Base-by-base conservation (phyloP, 2,113 vertebrate species). In the Cynopterus brachyotis region DNA sequence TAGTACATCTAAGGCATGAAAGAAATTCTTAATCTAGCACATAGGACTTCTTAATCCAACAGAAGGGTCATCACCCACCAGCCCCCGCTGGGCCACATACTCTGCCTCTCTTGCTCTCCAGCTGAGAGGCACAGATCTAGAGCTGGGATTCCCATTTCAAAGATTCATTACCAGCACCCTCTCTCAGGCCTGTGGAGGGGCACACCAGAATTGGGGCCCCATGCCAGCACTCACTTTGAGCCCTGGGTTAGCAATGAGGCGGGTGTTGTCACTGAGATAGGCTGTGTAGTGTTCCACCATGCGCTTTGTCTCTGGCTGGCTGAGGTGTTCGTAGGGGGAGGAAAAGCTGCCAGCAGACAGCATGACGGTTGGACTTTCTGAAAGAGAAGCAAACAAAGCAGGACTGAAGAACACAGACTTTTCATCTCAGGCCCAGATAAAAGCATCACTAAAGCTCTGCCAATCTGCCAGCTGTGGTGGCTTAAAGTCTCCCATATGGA, bases 201-300 rank as follows among this genome's bases (percentile, higher is more conserved):
- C 2, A 5, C 9, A 2, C 26, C 67, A 42, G 70, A 42, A 30
- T 26, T 0, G 13, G 30, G 45, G 57, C 50, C 85, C 53, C 9
- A 0, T 0, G 37, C 47, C n/a, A 64, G 81, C 26, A 84, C 94
- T 7, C 96, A 99, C 99, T 98, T 99, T 99, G 30, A 99, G 99
- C 70, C 99, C 99, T 0, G 99, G 99, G 86, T 99, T 99, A 97
- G 99, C 99, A 26, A 99, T 99, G 82, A 99, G 99, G 16, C 99
- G 99, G 0, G 99, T 99, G 99, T 99, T 99, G 98, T 99, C 99
- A 0, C 99, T 99, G 97, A 99, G 99, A 97, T 99, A 99, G 55
- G 99, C 99, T 0, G 99, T 99, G 98, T 99, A 99, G 96, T 99
- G 99, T 96, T 99, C 99, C 98, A 99, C 99, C 99, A 99, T 99